These are phyloP conservation scores for Microtus oregoni DNA, from an alignment of 2,113 vertebrate species.

Conservation along the genomic window DNA sequence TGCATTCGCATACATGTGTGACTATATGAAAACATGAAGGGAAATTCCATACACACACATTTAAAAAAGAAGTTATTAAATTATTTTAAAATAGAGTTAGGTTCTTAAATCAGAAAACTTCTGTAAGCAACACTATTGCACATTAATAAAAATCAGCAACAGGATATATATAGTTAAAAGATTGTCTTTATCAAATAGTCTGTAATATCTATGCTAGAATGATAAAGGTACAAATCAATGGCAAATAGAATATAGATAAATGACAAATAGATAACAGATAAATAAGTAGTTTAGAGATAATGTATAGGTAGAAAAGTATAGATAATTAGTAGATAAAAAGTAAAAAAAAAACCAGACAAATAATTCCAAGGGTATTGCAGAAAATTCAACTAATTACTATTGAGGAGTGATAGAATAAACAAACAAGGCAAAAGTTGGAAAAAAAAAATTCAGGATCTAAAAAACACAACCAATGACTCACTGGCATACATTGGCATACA, in stretches of 20 bases:
- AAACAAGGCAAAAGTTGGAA: background rate
- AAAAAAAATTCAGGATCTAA: background rate
- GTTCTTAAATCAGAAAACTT: constrained; percentile 7
- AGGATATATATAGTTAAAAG: background rate
- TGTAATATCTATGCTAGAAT: background rate
- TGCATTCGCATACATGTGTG: no score
- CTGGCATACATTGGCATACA: background rate
- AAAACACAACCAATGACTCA: background rate
- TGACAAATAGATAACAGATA: background rate
- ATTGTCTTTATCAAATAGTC: background rate
- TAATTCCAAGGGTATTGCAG: background rate
- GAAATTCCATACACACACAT: background rate
- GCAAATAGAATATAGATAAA: background rate
- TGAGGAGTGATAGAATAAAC: background rate
- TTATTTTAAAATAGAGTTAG: background rate
- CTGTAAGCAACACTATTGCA: background rate
- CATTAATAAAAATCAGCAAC: background rate
- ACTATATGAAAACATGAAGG: background rate
- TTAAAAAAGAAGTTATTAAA: background rate
- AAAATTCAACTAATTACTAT: background rate
- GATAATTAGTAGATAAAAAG: background rate
- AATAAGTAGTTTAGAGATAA: background rate
- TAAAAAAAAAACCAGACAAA: background rate
- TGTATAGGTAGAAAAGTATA: background rate
- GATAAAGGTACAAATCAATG: background rate